phyloP scores from a whole-genome alignment of 2,888 invertebrate species.

The Eupeodes luniger region DNA sequence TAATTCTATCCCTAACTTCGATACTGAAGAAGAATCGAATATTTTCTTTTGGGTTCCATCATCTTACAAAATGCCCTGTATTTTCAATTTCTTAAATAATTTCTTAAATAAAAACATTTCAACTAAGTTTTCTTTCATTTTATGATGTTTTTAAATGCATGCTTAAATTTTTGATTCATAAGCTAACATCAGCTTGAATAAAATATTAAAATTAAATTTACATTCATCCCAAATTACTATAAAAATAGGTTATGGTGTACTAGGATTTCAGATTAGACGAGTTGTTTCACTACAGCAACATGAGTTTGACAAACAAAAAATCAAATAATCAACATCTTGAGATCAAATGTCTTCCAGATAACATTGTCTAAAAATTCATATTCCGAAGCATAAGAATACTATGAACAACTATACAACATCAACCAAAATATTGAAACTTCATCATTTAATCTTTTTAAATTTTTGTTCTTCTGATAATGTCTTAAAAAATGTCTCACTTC shows the following conservation, averaged over 20 bases:
- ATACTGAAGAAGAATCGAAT: too few relatives aligned
- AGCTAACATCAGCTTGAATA: too few relatives aligned
- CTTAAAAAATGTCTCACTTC: not conserved
- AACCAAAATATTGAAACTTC: slow-evolving; percentile 19
- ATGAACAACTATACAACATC: not conserved
- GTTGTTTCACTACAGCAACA: slow-evolving; percentile 13
- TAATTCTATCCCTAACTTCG: too few relatives aligned
- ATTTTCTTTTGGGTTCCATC: too few relatives aligned
- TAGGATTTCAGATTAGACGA: not conserved
- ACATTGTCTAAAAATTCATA: not conserved
- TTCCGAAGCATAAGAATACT: not conserved
- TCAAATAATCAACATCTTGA: not conserved
- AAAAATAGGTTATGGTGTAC: not conserved
- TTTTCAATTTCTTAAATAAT: too few relatives aligned
- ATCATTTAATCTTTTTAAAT: not conserved
- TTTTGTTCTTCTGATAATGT: not conserved
- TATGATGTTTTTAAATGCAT: too few relatives aligned
- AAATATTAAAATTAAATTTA: too few relatives aligned
- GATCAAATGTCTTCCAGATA: slow-evolving; percentile 43
- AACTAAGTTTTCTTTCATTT: too few relatives aligned
- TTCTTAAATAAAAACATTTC: too few relatives aligned
- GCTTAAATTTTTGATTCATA: too few relatives aligned
- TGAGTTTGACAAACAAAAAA: not conserved
- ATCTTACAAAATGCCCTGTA: too few relatives aligned
- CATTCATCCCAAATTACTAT: not conserved